phyloP scores from a whole-genome alignment of 2,113 vertebrate species.

The Apistogramma diplotaenia region DNA sequence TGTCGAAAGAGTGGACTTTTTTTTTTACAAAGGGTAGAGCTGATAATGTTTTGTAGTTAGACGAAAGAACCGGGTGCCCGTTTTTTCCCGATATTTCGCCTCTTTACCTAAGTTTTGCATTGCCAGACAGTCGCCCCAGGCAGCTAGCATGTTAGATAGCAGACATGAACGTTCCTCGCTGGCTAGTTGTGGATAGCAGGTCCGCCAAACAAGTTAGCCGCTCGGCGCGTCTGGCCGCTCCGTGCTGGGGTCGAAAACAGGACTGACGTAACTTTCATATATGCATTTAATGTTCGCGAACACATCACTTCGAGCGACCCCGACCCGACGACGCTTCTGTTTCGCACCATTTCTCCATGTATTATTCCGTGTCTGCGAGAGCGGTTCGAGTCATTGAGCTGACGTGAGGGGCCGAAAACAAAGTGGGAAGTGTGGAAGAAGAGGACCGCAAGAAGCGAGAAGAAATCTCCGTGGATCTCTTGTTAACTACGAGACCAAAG shows the following conservation, averaged over 20 bases:
- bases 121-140: slow-evolving; percentile 48
- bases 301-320: not conserved
- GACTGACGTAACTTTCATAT: slow-evolving; percentile 10
- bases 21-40: not conserved
- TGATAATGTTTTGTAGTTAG: not conserved
- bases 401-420: slow-evolving; percentile 36
- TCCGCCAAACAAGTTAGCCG: slow-evolving; percentile 48
- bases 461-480: slow-evolving; percentile 1
- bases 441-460: not conserved
- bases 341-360: slow-evolving; percentile 30
- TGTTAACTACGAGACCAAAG: slow-evolving; percentile 29
- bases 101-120: slow-evolving; percentile 56
- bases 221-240: not conserved
- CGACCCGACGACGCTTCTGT: not conserved
- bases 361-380: not conserved
- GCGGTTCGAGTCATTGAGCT: slow-evolving; percentile 55
- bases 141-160: slow-evolving; percentile 64
- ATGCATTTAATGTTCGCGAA: not conserved
- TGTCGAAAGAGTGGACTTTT: not conserved
- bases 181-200: slow-evolving; percentile 39
- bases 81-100: slow-evolving; percentile 15
- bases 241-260: not conserved
- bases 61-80: not conserved
- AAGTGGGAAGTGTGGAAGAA: not conserved
- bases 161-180: slow-evolving; percentile 51